These are phyloP conservation scores for Microplitis demolitor DNA, from an alignment of 1,140 invertebrate genomes.

Conservation along the genomic window DNA sequence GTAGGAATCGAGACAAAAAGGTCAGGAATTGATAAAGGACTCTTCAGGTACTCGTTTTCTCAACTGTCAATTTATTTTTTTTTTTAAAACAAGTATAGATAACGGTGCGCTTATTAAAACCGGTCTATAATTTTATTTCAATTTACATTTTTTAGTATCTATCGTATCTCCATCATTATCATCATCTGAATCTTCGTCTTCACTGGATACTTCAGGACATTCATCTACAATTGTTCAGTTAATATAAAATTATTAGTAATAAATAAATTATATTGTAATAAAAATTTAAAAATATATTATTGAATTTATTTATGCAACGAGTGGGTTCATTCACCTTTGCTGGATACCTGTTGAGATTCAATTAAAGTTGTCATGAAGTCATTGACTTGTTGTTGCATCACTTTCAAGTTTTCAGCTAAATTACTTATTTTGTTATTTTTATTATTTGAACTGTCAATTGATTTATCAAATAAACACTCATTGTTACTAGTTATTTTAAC, in stretches of 20 bases:
- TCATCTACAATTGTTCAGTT: conserved; percentile 29
- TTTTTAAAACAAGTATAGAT: neutral
- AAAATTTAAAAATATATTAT: neutral
- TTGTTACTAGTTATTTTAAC: conserved; percentile 34
- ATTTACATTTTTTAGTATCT: conserved; percentile 46
- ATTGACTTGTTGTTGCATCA: conserved; percentile 42
- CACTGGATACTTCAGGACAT: conserved; percentile 24
- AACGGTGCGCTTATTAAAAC: neutral
- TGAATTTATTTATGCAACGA: neutral
- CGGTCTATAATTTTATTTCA: conserved; percentile 8
- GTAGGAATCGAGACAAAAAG: no score
- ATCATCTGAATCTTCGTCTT: conserved; percentile 30
- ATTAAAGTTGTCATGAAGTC: conserved; percentile 36
- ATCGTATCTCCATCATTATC: conserved; percentile 20
- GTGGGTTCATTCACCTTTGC: conserved; percentile 7
- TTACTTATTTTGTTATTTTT: conserved; percentile 30
- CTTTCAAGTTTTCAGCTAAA: conserved; percentile 39
- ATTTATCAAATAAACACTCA: conserved; percentile 38
- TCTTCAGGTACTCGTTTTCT: neutral
- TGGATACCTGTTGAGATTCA: neutral
- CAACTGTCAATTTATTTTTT: neutral
- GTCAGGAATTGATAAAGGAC: no score
- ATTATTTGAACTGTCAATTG: neutral
- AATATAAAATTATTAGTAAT: no score
- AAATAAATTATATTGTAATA: no score